Percentiles rank a stretch among this genome's conserved stretches.
These are phyloP conservation scores for Odontophorus gujanensis DNA, from an alignment of 2,113 vertebrate genomes.

Conservation along the genomic window DNA sequence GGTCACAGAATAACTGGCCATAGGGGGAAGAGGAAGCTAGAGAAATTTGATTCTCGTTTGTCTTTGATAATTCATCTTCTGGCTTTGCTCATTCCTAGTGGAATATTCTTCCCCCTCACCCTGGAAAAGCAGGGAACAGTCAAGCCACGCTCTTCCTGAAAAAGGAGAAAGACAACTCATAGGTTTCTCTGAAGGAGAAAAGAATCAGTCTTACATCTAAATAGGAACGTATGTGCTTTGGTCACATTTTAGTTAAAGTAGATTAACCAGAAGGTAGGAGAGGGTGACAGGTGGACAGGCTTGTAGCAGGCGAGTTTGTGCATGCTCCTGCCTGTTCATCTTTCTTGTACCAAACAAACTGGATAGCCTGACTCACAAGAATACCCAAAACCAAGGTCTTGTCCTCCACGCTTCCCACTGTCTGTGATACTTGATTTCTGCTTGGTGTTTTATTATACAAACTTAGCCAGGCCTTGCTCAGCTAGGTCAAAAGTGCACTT, in stretches of 20 bases:
- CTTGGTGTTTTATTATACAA: neutral
- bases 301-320: constrained; percentile 55
- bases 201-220: neutral
- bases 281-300: neutral
- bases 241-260: neutral
- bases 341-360: neutral
- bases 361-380: neutral
- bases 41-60: neutral
- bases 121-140: neutral
- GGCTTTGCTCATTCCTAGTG: constrained; percentile 11
- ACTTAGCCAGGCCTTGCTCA: neutral
- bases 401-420: neutral
- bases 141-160: neutral
- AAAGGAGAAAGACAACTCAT: constrained; percentile 19
- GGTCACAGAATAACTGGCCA: neutral
- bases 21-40: neutral
- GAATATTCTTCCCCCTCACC: neutral
- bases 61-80: constrained; percentile 36
- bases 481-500: neutral
- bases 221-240: neutral
- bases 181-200: constrained; percentile 31
- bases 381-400: neutral
- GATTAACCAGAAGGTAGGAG: constrained; percentile 4
- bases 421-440: neutral
- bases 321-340: neutral